Evolutionary conservation across 1,140 invertebrate genomes (phyloP).

Genomic region (Sminthurides bifidus): DNA sequence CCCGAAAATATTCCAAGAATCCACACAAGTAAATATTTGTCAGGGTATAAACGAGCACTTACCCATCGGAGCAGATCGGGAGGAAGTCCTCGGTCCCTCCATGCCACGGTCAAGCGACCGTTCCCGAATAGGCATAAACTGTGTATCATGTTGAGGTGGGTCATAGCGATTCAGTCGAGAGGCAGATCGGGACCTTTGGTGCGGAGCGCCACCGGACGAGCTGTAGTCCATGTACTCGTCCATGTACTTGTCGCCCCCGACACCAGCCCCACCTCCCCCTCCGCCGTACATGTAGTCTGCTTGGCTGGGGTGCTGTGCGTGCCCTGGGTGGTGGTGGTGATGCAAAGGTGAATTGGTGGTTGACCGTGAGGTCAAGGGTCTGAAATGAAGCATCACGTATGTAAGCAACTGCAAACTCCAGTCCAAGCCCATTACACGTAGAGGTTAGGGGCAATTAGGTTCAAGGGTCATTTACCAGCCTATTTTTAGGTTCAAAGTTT

Average conservation of each 20-base stretch:
- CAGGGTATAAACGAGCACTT: no score
- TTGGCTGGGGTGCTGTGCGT: not conserved
- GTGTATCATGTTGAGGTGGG: constrained; percentile 12
- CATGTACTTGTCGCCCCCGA: constrained; percentile 9
- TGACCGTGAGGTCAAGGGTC: constrained; percentile 14
- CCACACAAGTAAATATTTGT: no score
- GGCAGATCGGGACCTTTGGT: constrained; percentile 19
- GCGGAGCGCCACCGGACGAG: constrained; percentile 1
- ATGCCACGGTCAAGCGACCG: constrained; percentile 13
- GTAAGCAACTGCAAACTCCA: not conserved
- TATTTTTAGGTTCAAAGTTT: not conserved
- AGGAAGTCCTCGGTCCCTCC: constrained; percentile 3
- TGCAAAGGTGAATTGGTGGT: constrained; percentile 20
- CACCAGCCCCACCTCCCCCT: not conserved
- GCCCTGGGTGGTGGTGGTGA: constrained; percentile 6
- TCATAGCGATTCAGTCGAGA: constrained; percentile 26
- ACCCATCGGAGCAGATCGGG: constrained; percentile 4
- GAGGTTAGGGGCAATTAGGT: not conserved
- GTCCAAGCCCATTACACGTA: not conserved
- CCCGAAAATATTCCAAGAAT: no score
- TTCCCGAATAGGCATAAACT: constrained; percentile 23
- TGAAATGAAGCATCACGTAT: no score
- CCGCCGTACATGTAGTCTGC: constrained; percentile 4
- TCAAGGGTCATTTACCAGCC: not conserved
- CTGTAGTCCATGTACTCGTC: constrained; percentile 23